phyloP scores from a whole-genome alignment of 2,888 invertebrate species.

The Leucophenga montana region DNA sequence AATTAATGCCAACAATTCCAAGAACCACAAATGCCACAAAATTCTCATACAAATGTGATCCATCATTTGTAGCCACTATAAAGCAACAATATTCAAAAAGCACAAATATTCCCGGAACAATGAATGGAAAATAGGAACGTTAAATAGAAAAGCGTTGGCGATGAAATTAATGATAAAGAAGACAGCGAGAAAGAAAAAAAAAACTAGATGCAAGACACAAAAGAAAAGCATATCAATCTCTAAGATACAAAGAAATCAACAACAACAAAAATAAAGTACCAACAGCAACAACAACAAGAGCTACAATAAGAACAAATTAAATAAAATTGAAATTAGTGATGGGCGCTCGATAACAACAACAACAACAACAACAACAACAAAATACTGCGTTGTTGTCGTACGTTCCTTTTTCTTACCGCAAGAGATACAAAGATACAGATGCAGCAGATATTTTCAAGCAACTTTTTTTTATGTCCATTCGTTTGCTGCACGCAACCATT shows the following conservation, averaged over 20 bases:
- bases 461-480: neutral
- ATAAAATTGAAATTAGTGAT: conserved; percentile 58
- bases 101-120: no score
- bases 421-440: no score
- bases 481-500: neutral
- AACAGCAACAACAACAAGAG: conserved; percentile 15
- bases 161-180: conserved; percentile 58
- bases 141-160: conserved; percentile 56
- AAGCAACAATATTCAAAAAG: neutral
- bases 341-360: conserved; percentile 16
- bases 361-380: no score
- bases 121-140: no score
- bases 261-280: neutral
- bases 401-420: no score
- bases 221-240: conserved; percentile 53
- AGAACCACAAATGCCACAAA: no score
- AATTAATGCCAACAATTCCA: no score
- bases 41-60: conserved; percentile 41
- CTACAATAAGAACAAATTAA: conserved; percentile 35
- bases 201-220: no score
- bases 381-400: no score
- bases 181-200: no score
- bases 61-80: conserved; percentile 37
- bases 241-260: conserved; percentile 49
- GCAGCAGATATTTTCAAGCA: no score